Conservation (phyloP, 2,113 vertebrate species). For the Orthonyx spaldingii region DNA sequence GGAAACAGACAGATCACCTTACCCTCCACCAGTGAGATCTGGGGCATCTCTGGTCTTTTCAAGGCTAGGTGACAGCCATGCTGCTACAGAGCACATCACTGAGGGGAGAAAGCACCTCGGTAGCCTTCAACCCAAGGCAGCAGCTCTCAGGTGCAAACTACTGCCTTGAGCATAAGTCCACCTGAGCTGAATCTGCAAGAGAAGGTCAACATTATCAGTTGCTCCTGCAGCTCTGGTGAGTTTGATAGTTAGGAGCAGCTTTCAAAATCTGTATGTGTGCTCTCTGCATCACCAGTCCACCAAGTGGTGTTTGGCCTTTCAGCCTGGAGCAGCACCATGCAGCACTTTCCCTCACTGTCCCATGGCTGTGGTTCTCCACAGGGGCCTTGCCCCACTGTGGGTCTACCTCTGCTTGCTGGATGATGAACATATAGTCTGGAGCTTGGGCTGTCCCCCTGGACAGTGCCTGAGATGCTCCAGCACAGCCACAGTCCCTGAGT, state of each 20-base stretch:
- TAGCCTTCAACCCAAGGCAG: not conserved
- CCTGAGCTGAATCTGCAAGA: not conserved
- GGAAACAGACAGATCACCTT: not conserved
- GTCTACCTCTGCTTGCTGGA: not conserved
- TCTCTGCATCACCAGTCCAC: not conserved
- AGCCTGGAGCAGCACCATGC: not conserved
- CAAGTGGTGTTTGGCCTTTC: not conserved
- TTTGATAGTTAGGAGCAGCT: not conserved
- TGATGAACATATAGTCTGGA: not conserved
- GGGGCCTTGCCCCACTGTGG: too few species aligned
- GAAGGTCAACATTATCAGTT: not conserved
- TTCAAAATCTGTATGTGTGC: not conserved
- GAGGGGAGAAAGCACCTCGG: not conserved
- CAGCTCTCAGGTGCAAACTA: not conserved
- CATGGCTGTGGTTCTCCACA: not conserved
- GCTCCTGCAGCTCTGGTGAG: not conserved
- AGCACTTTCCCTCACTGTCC: not conserved
- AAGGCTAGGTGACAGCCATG: not conserved
- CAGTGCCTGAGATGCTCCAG: not conserved
- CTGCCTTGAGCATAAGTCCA: not conserved
- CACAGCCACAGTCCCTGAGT: fast-evolving
- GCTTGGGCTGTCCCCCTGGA: not conserved
- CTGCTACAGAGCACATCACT: fast-evolving
- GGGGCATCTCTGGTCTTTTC: not conserved
- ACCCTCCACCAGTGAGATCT: not conserved